These are phyloP conservation scores for Leptopilina clavipes DNA, from an alignment of 1,140 invertebrate species.

Conservation along the genomic window DNA sequence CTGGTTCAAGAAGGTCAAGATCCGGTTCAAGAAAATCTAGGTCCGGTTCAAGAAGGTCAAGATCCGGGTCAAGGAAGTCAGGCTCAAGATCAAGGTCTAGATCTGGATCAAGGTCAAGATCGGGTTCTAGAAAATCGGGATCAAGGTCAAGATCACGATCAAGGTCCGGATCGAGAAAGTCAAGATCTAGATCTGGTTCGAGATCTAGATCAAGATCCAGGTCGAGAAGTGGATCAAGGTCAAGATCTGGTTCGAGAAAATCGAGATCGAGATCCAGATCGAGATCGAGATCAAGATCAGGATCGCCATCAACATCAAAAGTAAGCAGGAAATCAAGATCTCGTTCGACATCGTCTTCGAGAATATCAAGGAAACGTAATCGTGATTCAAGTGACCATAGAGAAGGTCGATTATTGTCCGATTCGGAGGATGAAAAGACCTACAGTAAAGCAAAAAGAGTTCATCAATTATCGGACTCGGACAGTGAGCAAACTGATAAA, in stretches of 20 bases:
- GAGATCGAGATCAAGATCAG: slow-evolving; percentile 64
- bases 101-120: slow-evolving; percentile 52
- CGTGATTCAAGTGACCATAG: slow-evolving; percentile 67
- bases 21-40: slow-evolving; percentile 40
- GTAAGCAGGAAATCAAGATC: slow-evolving; percentile 66
- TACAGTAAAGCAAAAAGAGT: slow-evolving; percentile 55
- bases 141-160: slow-evolving; percentile 66
- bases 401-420: slow-evolving; percentile 65
- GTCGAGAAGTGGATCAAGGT: slow-evolving; percentile 66
- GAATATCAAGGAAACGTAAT: slow-evolving; percentile 62
- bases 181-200: slow-evolving; percentile 67
- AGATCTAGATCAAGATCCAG: slow-evolving; percentile 56
- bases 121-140: slow-evolving; percentile 56
- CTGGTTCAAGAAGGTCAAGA: too few relatives aligned
- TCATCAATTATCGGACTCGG: slow-evolving; percentile 61
- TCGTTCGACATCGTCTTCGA: slow-evolving; percentile 65
- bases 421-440: slow-evolving; percentile 66
- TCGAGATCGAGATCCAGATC: slow-evolving; percentile 49
- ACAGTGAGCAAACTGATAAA: slow-evolving; percentile 57
- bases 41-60: slow-evolving; percentile 16
- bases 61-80: slow-evolving; percentile 47
- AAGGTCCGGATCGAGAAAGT: slow-evolving; percentile 62
- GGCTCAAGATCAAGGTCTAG: not conserved
- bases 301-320: slow-evolving; percentile 64
- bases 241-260: slow-evolving; percentile 50